Evolutionary conservation across 2,113 vertebrate genomes (phyloP), one percentile per base, ranked within the genome.

Genomic region (Neolamprologus longior): DNA sequence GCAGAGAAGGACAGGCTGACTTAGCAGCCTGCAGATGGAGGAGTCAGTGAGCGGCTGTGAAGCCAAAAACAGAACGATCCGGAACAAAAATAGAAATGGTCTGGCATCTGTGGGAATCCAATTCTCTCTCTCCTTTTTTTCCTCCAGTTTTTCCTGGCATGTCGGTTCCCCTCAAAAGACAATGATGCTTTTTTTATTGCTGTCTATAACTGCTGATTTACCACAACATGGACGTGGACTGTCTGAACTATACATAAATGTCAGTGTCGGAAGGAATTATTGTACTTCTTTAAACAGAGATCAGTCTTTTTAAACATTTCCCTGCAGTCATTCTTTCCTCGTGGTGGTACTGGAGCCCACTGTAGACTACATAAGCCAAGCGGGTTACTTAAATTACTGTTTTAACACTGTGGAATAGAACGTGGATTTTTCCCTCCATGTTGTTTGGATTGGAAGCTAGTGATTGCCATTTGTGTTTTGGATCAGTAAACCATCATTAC

Each of bases 1-100:
- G 92, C 91, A 92, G 80, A 91, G 81, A 90, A 58, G 78, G 85
- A 66, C 85, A 78, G 84, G 85, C 80, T 94, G 93, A 92, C 90
- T 91, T 93, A 94, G 93, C 92, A 91, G 93, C 90, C 92, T 91
- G 92, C 81, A 68, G 92, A 89, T 17, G 86, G 91, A 87, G 89
- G 88, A 47, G 58, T 88, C 90, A 93, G 53, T 9, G n/a, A 82
- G 81, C 9, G 31, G 68, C 78, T 45, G 84, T 88, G 40, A 13
- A 86, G 93, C 93, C 93, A 94, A 91, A 82, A 93, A 88, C 78
- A 61, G 80, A 89, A 71, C 15, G 11, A 88, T 76, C 78, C 24
- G 3, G 45, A 89, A 63, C 92, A 78, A 82, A 94, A 94, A 95
- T 94, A 93, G 93, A 95, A 94, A 89, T 85, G 86, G 89, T 87